These are phyloP conservation scores for Ferrisia virgata DNA, from an alignment of 2,888 invertebrate genomes.

Conservation along the genomic window DNA sequence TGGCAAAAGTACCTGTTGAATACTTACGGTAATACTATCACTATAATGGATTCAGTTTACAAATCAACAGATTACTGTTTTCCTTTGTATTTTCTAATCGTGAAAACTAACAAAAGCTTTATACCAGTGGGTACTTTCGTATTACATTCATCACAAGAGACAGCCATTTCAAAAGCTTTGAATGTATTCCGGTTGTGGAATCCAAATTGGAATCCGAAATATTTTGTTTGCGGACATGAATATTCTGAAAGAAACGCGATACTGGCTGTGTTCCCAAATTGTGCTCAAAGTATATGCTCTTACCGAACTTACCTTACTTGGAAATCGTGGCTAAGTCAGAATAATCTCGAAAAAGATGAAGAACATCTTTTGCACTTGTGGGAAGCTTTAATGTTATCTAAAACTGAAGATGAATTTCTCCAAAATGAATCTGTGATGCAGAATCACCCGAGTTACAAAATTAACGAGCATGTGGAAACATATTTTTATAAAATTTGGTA, in stretches of 20 bases:
- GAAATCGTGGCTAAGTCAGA: not conserved
- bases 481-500: conserved; percentile 22
- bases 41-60: not conserved
- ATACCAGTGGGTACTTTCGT: not conserved
- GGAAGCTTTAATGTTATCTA: not conserved
- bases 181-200: not conserved
- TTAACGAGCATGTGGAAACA: not conserved
- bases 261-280: not conserved
- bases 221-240: not conserved
- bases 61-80: not conserved
- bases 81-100: not conserved
- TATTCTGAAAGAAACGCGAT: not conserved
- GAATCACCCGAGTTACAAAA: not conserved
- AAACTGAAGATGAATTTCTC: not conserved
- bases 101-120: not conserved
- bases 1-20: conserved; percentile 8
- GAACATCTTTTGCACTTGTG: not conserved
- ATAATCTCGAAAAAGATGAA: not conserved
- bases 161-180: not conserved
- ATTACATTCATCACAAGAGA: not conserved
- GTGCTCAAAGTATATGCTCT: not conserved
- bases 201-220: not conserved
- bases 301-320: not conserved
- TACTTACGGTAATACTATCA: not conserved
- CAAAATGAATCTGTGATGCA: not conserved